Evolutionary conservation across 2,797 vertebrate species (phyloP).

Genomic region (Rhodeus uyekii): DNA sequence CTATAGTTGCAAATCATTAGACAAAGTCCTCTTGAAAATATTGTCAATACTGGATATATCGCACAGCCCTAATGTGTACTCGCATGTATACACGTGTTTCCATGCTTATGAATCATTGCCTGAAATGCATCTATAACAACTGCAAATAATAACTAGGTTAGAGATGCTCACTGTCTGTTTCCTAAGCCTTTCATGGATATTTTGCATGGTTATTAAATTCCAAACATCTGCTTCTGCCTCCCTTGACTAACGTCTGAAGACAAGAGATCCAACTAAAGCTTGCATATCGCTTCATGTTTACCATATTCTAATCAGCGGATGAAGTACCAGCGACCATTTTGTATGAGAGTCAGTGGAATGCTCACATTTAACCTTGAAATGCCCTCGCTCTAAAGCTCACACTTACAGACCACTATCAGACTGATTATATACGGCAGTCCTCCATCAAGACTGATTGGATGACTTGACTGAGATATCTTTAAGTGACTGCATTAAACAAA

Average conservation of each 20-base stretch:
- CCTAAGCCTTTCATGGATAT: slow-evolving; percentile 59
- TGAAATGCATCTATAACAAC: slow-evolving; percentile 34
- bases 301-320: slow-evolving; percentile 44
- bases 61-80: not conserved
- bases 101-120: slow-evolving; percentile 50
- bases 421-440: slow-evolving; percentile 29
- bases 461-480: slow-evolving; percentile 36
- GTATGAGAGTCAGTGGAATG: slow-evolving; percentile 44
- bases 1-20: not conserved
- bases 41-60: not conserved
- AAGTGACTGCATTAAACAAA: slow-evolving; percentile 45
- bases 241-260: slow-evolving; percentile 71
- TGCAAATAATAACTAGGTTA: slow-evolving; percentile 52
- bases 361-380: slow-evolving; percentile 35
- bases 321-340: slow-evolving; percentile 64
- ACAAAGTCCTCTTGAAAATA: not conserved
- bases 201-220: slow-evolving; percentile 73
- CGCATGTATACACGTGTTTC: not conserved
- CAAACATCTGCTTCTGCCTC: slow-evolving; percentile 72
- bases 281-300: slow-evolving; percentile 65
- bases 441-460: slow-evolving; percentile 44
- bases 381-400: slow-evolving; percentile 28
- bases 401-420: slow-evolving; percentile 28
- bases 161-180: slow-evolving; percentile 57
- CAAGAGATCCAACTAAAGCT: slow-evolving; percentile 69